Evolutionary conservation across 1,140 invertebrate genomes (phyloP), one percentile per base, ranked within the genome.

Genomic region (Macrotrachela quadricornifera): DNA sequence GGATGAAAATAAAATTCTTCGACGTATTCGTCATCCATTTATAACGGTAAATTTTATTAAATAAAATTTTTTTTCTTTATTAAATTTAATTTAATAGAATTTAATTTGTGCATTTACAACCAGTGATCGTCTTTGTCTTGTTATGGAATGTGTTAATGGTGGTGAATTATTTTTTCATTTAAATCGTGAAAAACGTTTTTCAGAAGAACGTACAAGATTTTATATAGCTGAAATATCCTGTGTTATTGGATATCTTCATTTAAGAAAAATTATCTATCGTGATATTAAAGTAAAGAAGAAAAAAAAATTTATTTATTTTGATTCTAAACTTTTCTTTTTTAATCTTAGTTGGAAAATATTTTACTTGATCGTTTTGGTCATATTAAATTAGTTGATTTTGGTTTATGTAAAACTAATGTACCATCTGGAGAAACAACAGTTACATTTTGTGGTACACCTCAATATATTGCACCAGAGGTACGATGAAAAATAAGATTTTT

Each of bases 101-200:
- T 77, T 97, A 61, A 92, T 92, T 72, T 97, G 96, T 76, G 95
- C 91, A 61, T 99, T 99, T 77, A 87, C 96, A 80, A 97, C 92
- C 50, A 80, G 80, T 44, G 91, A 97, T 71, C 77, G 91, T 63
- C 76, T 99, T 46, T 99, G 90, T 75, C 96, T 99, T 74, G 92
- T 97, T 15, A 97, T 97, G 88, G 91, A 99, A 72, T 99, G 96
- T 73, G 92, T 96, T 2, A 97, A 95, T 69, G 94, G 94, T 49
- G 94, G 92, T 15, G 92, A 97, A 71, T 75, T 97, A 49, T 97
- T 96, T 73, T 96, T 94, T 73, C 92, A 99, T 73, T 75, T 97
- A 51, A 88, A 85, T 57, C 57, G 48, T 39, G 46, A 43, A 59
- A 88, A 56, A 77, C 82, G 50, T 38, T 99, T 99, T 69, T 78